These are phyloP conservation scores for Clavelina lepadiformis DNA, from an alignment of 23 tunicate genomes.

Conservation along the genomic window DNA sequence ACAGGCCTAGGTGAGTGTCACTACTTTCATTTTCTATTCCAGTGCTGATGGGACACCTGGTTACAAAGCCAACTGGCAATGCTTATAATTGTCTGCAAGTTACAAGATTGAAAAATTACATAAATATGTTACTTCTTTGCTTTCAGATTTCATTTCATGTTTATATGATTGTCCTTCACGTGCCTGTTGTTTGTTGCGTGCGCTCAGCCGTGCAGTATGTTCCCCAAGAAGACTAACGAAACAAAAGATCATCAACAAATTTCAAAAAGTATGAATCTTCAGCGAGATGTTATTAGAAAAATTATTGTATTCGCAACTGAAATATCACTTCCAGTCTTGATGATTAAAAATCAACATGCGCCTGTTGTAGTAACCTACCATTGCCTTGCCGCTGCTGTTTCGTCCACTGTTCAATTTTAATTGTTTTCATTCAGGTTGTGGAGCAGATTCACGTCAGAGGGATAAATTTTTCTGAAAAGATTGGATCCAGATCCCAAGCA, in stretches of 20 bases:
- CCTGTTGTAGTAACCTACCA: too few species aligned
- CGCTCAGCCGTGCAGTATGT: conserved; percentile 26
- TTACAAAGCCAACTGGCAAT: not conserved
- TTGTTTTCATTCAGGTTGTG: conserved; percentile 11
- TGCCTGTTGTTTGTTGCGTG: conserved; percentile 38
- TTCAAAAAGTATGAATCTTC: too few species aligned
- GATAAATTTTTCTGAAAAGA: conserved; percentile 10
- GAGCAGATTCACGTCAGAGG: conserved; percentile 11
- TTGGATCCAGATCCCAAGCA: conserved; percentile 6
- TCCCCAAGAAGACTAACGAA: conserved; percentile 11
- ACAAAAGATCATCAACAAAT: not conserved
- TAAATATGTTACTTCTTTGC: not conserved
- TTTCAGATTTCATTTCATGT: conserved; percentile 30
- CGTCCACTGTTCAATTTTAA: not conserved
- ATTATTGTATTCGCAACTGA: too few species aligned
- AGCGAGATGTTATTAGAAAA: too few species aligned
- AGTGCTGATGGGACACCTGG: not conserved
- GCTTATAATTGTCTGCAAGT: not conserved
- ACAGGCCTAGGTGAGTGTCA: conserved; percentile 1
- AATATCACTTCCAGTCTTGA: too few species aligned
- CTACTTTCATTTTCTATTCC: not conserved
- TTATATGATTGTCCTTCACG: conserved; percentile 36
- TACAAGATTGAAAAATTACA: not conserved
- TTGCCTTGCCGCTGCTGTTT: too few species aligned
- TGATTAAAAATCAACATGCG: too few species aligned